A percentile compares a stretch with the other conserved stretches of the same genome.
These are phyloP conservation scores for Nibea coibor DNA, from an alignment of 2,113 vertebrate species.

Conservation along the genomic window DNA sequence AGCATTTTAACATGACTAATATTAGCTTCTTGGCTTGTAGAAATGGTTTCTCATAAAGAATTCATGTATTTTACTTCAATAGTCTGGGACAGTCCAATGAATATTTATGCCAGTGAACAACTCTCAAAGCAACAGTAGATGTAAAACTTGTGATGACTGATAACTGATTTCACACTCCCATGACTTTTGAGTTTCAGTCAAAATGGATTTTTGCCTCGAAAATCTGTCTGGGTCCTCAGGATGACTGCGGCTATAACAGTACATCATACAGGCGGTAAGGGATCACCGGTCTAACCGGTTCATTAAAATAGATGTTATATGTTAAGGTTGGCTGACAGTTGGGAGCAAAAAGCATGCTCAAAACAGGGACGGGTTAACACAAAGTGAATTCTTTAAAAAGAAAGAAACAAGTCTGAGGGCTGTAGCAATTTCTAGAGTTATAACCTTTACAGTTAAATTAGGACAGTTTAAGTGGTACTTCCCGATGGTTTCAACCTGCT, in stretches of 20 bases:
- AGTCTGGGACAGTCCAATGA: constrained; percentile 43
- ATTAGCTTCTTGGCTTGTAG: constrained; percentile 46
- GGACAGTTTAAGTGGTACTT: constrained; percentile 39
- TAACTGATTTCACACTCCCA: constrained; percentile 53
- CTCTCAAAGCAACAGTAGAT: constrained; percentile 42
- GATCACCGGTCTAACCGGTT: not conserved
- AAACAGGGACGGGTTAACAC: not conserved
- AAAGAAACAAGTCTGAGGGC: not conserved
- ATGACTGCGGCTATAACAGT: constrained; percentile 11
- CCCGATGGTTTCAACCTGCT: constrained; percentile 11
- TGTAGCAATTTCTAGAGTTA: constrained; percentile 17
- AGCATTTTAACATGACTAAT: constrained; percentile 33
- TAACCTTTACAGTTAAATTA: constrained; percentile 12
- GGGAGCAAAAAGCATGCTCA: not conserved
- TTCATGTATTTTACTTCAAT: constrained; percentile 45
- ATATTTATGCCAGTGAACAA: constrained; percentile 61
- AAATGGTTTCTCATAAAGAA: constrained; percentile 53
- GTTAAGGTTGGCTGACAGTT: not conserved
- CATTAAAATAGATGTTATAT: not conserved
- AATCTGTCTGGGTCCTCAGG: constrained; percentile 10
- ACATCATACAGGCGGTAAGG: not conserved
- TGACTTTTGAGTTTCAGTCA: constrained; percentile 45
- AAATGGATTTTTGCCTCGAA: constrained; percentile 42
- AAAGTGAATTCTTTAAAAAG: not conserved
- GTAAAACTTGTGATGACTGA: constrained; percentile 48